A percentile compares a stretch with the other conserved stretches of the same genome.
These are phyloP conservation scores for Ferdinandea cuprea DNA, from an alignment of 2,888 invertebrate species.

Conservation along the genomic window DNA sequence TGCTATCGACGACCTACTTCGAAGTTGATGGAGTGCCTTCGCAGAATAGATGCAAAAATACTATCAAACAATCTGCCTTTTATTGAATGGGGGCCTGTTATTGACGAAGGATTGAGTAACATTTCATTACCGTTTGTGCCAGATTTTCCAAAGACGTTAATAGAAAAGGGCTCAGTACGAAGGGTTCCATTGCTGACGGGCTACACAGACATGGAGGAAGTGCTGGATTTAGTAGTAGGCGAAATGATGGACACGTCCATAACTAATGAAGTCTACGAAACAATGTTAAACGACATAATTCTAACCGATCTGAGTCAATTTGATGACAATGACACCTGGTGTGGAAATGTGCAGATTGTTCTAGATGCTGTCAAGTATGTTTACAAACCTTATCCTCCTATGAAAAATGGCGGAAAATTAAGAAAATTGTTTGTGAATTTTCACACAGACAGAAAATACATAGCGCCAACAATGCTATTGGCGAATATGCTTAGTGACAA, in stretches of 20 bases:
- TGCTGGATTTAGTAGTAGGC: constrained; percentile 86
- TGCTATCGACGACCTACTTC: constrained; percentile 88
- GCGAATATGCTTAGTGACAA: constrained; percentile 86
- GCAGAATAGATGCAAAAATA: constrained; percentile 85
- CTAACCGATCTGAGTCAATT: constrained; percentile 85
- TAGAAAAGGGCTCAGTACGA: constrained; percentile 86
- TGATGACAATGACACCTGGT: constrained; percentile 85
- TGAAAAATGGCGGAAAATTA: constrained; percentile 85
- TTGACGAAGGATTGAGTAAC: constrained; percentile 89
- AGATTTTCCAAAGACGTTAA: constrained; percentile 86
- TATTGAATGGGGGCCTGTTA: constrained; percentile 89
- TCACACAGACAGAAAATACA: constrained; percentile 90
- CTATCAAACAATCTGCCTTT: constrained; percentile 87
- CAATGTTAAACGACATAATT: constrained; percentile 86
- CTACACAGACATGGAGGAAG: constrained; percentile 92
- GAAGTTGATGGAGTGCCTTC: constrained; percentile 88
- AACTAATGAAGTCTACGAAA: constrained; percentile 84
- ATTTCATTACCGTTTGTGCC: constrained; percentile 87
- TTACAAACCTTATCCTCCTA: constrained; percentile 88
- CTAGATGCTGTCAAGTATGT: constrained; percentile 90
- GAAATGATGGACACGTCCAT: constrained; percentile 86
- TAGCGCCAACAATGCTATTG: constrained; percentile 88
- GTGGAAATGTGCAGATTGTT: constrained; percentile 87
- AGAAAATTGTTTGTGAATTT: constrained; percentile 88
- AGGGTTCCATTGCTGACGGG: constrained; percentile 90